Evolutionary conservation across 1,140 invertebrate genomes (phyloP).

Genomic region (Tetragonula clypearis): DNA sequence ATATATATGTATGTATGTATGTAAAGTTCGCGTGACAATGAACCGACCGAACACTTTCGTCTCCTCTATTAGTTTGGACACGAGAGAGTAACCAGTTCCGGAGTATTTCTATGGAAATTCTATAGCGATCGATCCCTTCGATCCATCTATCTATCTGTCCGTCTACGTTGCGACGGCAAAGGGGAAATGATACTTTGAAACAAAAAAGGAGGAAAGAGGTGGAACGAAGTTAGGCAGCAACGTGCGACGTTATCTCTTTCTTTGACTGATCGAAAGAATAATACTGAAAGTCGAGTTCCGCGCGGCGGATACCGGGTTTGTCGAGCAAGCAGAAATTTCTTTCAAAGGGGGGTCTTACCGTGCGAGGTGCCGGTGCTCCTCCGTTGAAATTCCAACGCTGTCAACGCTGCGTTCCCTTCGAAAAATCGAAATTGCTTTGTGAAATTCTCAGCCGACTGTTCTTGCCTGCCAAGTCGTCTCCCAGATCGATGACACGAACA

Average conservation of each 20-base stretch:
- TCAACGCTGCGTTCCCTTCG: neutral
- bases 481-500: too few species aligned
- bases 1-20: too few species aligned
- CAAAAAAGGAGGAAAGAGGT: too few species aligned
- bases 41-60: too few species aligned
- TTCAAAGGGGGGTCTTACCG: neutral
- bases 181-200: neutral
- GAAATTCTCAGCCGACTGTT: neutral
- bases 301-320: neutral
- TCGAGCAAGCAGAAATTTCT: neutral
- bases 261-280: neutral
- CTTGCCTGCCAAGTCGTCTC: too few species aligned
- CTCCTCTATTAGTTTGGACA: neutral
- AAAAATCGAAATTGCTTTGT: neutral
- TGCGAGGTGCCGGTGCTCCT: neutral
- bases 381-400: neutral
- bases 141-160: neutral
- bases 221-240: neutral
- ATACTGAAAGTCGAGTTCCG: neutral
- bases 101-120: slow-evolving; percentile 4
- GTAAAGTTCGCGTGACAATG: too few species aligned
- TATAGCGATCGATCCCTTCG: neutral
- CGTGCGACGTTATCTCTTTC: neutral
- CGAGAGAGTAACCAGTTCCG: too few species aligned
- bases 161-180: neutral